Evolutionary conservation across 2,113 vertebrate genomes (phyloP).

Genomic region (Cynopterus brachyotis): DNA sequence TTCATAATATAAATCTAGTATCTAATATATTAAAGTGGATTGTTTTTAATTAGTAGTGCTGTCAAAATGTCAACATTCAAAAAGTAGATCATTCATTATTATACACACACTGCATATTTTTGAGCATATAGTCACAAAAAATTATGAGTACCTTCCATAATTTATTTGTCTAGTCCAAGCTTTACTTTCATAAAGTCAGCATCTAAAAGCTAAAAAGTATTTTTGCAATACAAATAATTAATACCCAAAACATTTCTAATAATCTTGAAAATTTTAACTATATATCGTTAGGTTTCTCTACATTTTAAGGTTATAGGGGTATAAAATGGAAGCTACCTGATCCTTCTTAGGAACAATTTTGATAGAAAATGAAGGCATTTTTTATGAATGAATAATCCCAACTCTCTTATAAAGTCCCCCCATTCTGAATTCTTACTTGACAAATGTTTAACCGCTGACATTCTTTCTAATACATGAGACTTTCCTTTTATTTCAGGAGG

Average conservation of each 20-base stretch:
- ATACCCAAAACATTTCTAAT: neutral
- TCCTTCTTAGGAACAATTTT: neutral
- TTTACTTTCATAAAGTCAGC: neutral
- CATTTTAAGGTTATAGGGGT: neutral
- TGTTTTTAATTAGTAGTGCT: neutral
- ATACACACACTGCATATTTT: neutral
- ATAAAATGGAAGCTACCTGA: neutral
- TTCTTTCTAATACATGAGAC: neutral
- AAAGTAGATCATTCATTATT: neutral
- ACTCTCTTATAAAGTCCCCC: neutral
- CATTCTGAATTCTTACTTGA: neutral
- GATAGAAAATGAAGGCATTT: neutral
- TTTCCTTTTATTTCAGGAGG: neutral
- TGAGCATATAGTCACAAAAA: neutral
- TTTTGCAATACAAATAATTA: constrained; percentile 19
- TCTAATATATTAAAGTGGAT: neutral
- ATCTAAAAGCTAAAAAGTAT: neutral
- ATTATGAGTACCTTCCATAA: neutral
- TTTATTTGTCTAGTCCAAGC: neutral
- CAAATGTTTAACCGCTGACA: neutral
- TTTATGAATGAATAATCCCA: neutral
- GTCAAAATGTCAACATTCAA: neutral
- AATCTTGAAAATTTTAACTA: neutral
- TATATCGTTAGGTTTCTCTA: neutral
- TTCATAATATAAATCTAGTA: neutral